Base-by-base conservation (phyloP, 2,888 invertebrate species). In the Eucera pruinosa region DNA sequence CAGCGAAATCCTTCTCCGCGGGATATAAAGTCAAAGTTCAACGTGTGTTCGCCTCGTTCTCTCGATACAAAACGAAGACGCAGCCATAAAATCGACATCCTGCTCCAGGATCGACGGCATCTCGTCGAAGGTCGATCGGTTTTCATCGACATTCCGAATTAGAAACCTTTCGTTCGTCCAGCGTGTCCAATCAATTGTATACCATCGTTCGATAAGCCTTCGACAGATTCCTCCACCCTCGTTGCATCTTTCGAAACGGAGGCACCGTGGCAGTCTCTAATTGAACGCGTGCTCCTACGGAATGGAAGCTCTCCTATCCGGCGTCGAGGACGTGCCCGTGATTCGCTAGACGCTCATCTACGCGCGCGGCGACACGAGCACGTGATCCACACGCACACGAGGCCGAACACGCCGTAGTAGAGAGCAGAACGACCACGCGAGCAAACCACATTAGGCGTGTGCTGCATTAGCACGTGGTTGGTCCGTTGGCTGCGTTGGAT, bases 381-480 rank as follows among this genome's bases (percentile, higher is more conserved):
- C 39, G 23, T 30, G 55, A 33, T 33, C 43, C 62, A 36, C 23
- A 43, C 62, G 57, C 15, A 23, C 66, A 52, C 66, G 30, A 23
- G 9, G 7, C 18, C 7, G 25, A 6, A 18, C 52, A 67, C 48
- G 23, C n/a, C n/a, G n/a, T n/a, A n/a, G n/a, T 52, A 52, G 39
- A 27, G 41, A 55, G 47, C 48, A n/a, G 36, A 47, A 30, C 50
- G 50, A 41, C 77, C 74, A 62, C 54, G 71, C 55, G 43, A 68
- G 70, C 60, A 68, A 69, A 77, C 76, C 81, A 39, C 83, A 78
- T 83, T 80, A 81, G 84, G 68, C 79, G 67, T 80, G 84, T 80
- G 75, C 66, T 75, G 70, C 72, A 76, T 84, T 78, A 77, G 61
- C 83, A 85, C 83, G 78, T 83, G 87, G 72, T 68, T 68, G 86